Conservation (phyloP, 2,888 invertebrate genomes). For the Sinhomidia bicolor region DNA sequence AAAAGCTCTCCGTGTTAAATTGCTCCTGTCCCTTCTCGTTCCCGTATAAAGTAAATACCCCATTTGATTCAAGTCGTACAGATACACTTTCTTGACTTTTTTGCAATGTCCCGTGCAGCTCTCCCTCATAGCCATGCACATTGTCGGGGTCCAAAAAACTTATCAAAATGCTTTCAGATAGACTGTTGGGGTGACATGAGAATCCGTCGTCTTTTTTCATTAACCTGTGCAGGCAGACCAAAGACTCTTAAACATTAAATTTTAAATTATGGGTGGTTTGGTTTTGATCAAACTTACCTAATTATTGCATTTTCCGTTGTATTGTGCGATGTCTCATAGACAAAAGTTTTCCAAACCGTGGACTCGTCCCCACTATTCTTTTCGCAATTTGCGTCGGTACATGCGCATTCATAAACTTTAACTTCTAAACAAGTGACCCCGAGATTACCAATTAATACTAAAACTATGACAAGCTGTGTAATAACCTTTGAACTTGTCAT, state of each 20-base stretch:
- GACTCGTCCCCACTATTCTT: background rate
- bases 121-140: constrained; percentile 29
- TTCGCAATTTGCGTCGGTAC: background rate
- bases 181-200: constrained; percentile 26
- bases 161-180: constrained; percentile 35
- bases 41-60: background rate
- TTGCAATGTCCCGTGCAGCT: constrained; percentile 17
- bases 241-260: background rate
- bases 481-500: background rate
- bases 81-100: background rate
- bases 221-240: background rate
- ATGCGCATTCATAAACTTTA: constrained; percentile 46
- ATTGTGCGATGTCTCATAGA: background rate
- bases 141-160: constrained; percentile 12
- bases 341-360: constrained; percentile 39
- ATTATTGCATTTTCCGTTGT: background rate
- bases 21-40: background rate
- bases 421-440: background rate
- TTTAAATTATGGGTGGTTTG: background rate
- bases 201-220: background rate
- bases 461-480: background rate
- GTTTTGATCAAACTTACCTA: constrained; percentile 52
- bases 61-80: background rate
- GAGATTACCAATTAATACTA: background rate
- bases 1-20: constrained; percentile 52